phyloP scores from a whole-genome alignment of 2,888 invertebrate genomes.

The Pelosia muscerda region DNA sequence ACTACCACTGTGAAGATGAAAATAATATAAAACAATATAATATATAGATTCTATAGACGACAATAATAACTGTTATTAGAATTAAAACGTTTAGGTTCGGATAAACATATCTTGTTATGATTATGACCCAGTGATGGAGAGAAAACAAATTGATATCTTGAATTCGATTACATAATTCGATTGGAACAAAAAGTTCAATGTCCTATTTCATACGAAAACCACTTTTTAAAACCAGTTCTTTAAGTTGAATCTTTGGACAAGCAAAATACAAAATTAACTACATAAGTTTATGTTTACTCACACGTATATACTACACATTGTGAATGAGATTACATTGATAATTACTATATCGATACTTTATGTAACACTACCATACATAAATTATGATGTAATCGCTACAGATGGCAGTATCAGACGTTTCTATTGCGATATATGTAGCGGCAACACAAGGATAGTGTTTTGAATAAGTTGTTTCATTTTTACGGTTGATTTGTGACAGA shows the following conservation, averaged over 20 bases:
- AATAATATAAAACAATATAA: not conserved
- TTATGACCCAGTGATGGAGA: slow-evolving; percentile 60
- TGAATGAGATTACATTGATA: slow-evolving; percentile 47
- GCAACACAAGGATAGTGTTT: slow-evolving; percentile 20
- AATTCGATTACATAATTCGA: slow-evolving; percentile 69
- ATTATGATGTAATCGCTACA: slow-evolving; percentile 37
- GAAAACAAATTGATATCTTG: slow-evolving; percentile 74
- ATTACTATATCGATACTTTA: slow-evolving; percentile 45
- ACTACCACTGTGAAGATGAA: not conserved
- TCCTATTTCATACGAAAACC: slow-evolving; percentile 79
- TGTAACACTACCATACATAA: slow-evolving; percentile 35
- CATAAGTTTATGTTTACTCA: slow-evolving; percentile 54
- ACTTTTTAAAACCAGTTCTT: slow-evolving; percentile 80
- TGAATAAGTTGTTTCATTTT: slow-evolving; percentile 17
- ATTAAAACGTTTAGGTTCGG: not conserved
- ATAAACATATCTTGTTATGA: slow-evolving; percentile 43
- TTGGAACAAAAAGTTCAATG: slow-evolving; percentile 80
- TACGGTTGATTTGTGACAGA: slow-evolving; percentile 42
- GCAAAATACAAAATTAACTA: slow-evolving; percentile 59
- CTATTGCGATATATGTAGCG: slow-evolving; percentile 19
- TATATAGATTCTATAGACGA: not conserved
- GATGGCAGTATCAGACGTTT: slow-evolving; percentile 9
- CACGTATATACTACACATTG: slow-evolving; percentile 38
- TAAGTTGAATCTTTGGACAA: slow-evolving; percentile 66
- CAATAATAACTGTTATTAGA: not conserved